Base-by-base conservation (phyloP, 2,797 vertebrate genomes). In the Oreochromis grahami region DNA sequence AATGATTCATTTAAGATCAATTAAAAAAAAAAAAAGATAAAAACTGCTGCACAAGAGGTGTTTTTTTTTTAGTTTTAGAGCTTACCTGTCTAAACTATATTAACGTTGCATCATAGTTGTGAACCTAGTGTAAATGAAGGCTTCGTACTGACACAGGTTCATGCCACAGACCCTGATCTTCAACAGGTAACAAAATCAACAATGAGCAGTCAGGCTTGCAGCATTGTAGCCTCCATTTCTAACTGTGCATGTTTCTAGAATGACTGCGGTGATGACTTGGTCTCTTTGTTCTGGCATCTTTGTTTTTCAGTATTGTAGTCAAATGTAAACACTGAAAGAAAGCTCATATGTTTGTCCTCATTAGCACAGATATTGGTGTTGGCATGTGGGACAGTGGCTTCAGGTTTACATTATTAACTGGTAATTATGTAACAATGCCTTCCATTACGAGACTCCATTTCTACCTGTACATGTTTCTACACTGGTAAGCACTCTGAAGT, bases 51-150 rank as follows among this genome's bases (percentile, higher is more conserved):
- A n/a, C 50, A 17, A 2, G 65, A 21, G 41, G 38, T 21, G n/a
- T 1, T 13, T 13, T 43, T 1, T 5, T 19, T 60, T 63, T 36
- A 2, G 4, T 38, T 63, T 63, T 2, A 70, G 41, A 6, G 0
- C 21, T 45, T 19, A 19, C 65, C 24, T 17, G 24, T 45, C 24
- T 45, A 72, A 17, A 45, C 9, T 72, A 26, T 19, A 72, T 45
- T 5, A 29, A 26, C 2, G 41, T 0, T 70, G 65, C 65, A 70
- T 45, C 21, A 70, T 19, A 50, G 15, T 17, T 5, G 19, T 9
- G 8, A 19, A 51, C 17, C 48, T 9, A n/a, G 17, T n/a, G 15
- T 19, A 9, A n/a, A 19, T 51, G 8, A 51, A 51, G 17, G 8
- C 17, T 51, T 8, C 2, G 8, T 51, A 51, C 17, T n/a, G 48